These are phyloP conservation scores for Pelusios castaneus DNA, from an alignment of 2,113 vertebrate species.

Conservation along the genomic window DNA sequence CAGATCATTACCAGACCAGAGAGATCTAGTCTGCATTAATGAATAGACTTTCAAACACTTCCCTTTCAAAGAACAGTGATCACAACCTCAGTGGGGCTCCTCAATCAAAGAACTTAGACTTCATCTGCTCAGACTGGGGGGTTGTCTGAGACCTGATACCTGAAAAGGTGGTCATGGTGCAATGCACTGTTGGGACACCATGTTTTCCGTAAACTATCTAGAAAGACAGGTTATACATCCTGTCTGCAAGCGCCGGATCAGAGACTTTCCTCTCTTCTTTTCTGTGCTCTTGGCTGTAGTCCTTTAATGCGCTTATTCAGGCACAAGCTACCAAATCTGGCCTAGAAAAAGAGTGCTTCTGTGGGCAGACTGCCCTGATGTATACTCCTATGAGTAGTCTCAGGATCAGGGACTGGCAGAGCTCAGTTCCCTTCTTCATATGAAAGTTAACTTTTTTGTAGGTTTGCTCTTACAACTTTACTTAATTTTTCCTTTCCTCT, in stretches of 20 bases:
- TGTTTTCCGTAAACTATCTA: accelerated
- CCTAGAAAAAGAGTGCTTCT: neutral
- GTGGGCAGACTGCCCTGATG: neutral
- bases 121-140: neutral
- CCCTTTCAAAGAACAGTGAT: neutral
- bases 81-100: neutral
- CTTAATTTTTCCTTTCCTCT: neutral
- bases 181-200: neutral
- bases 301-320: neutral
- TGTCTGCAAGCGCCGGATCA: neutral
- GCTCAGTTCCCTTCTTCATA: neutral
- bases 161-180: accelerated
- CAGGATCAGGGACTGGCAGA: neutral
- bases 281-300: neutral
- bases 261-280: too few species aligned
- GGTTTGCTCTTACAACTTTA: neutral
- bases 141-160: neutral
- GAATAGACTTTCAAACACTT: neutral
- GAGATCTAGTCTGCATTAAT: neutral
- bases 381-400: neutral
- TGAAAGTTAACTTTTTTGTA: neutral
- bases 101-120: neutral
- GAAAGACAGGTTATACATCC: accelerated
- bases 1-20: neutral
- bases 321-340: neutral